A percentile compares a stretch with the other conserved stretches of the same genome.
These are phyloP conservation scores for Carcinoscorpius rotundicauda DNA, from an alignment of 1,140 invertebrate genomes.

Conservation along the genomic window DNA sequence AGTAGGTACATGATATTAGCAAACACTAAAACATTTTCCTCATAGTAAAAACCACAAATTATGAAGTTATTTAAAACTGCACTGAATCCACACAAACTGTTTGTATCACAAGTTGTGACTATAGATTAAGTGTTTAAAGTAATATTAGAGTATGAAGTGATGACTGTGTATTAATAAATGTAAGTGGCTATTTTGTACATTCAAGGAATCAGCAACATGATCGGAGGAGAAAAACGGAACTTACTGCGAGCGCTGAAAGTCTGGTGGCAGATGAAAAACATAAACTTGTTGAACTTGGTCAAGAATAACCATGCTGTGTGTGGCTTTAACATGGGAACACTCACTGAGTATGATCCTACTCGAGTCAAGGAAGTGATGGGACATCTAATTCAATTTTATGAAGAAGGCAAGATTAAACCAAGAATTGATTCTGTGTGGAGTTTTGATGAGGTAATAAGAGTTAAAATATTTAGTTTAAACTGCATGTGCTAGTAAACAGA, in stretches of 20 bases:
- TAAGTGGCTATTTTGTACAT: no score
- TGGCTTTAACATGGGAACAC: slow-evolving; percentile 33
- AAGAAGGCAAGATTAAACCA: slow-evolving; percentile 28
- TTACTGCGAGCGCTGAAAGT: slow-evolving; percentile 19
- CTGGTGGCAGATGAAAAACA: slow-evolving; percentile 27
- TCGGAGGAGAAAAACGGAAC: slow-evolving; percentile 15
- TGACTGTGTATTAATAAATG: no score
- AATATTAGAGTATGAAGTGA: no score
- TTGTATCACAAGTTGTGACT: no score
- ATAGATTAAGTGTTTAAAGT: no score
- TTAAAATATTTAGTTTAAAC: background rate
- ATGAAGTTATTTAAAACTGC: no score
- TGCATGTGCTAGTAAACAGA: no score
- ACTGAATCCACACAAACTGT: no score
- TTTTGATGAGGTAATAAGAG: slow-evolving; percentile 27
- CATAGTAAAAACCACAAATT: no score
- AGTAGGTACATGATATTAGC: no score
- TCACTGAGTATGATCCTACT: slow-evolving; percentile 28
- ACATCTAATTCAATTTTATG: slow-evolving; percentile 28
- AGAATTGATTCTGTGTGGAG: slow-evolving; percentile 25
- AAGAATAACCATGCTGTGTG: slow-evolving; percentile 25
- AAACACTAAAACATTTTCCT: no score
- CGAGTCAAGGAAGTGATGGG: slow-evolving; percentile 26
- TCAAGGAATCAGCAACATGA: slow-evolving; percentile 13
- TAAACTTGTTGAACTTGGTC: slow-evolving; percentile 26